These are phyloP conservation scores for Matsumyia berberina DNA, from an alignment of 2,888 invertebrate species.

Conservation along the genomic window DNA sequence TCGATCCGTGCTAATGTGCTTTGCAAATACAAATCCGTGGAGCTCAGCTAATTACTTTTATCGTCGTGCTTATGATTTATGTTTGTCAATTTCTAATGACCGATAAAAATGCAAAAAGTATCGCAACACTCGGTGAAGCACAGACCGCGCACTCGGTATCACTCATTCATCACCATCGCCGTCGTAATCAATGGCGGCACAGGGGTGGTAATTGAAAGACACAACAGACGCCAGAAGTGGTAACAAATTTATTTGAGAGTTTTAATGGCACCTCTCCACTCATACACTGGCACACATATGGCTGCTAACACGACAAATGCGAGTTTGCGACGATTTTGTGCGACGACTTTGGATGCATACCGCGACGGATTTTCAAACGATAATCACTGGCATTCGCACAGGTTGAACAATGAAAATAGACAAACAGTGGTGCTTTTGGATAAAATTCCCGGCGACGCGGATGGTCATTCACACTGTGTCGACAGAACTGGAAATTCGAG, in stretches of 20 bases:
- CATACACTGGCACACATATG: neutral
- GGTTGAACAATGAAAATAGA: constrained; percentile 2
- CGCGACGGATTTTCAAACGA: neutral
- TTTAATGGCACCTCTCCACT: neutral
- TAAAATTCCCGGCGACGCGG: neutral
- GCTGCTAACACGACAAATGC: too few relatives aligned
- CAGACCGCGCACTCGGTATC: constrained; percentile 4
- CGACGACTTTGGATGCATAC: neutral
- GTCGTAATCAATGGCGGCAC: neutral
- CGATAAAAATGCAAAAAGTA: neutral
- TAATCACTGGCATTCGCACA: neutral
- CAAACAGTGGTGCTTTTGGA: neutral
- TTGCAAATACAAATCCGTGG: neutral
- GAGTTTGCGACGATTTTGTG: too few relatives aligned
- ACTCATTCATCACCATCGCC: neutral
- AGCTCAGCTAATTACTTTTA: neutral
- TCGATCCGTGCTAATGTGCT: constrained; percentile 6
- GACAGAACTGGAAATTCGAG: constrained; percentile 18
- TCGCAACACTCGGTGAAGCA: neutral
- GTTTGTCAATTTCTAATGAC: neutral
- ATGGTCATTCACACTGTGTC: constrained; percentile 9
- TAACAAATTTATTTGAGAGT: neutral
- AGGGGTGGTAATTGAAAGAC: constrained; percentile 9
- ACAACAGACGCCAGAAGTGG: constrained; percentile 11
- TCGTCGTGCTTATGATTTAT: neutral